A percentile compares a stretch with the other conserved stretches of the same genome.
phyloP scores from a whole-genome alignment of 1,140 invertebrate genomes.

The Drosophila malerkotliana region DNA sequence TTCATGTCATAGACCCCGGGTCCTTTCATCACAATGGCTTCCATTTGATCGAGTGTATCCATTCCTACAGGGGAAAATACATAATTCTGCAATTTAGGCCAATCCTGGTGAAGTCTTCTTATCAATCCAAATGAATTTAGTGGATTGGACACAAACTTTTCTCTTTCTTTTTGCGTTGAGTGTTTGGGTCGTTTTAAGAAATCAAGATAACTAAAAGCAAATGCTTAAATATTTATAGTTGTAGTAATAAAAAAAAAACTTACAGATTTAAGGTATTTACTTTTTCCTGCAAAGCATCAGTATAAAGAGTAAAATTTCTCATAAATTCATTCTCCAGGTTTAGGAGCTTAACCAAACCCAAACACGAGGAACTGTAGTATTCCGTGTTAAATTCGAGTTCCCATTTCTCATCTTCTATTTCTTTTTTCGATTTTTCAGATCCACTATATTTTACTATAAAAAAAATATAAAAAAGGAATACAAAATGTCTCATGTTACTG shows the following conservation, averaged over 20 bases:
- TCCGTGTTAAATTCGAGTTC: neutral
- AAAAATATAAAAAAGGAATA: neutral
- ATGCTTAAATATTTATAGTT: neutral
- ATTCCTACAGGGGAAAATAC: slow-evolving; percentile 13
- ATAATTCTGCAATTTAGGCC: slow-evolving; percentile 49
- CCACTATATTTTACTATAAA: neutral
- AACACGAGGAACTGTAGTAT: slow-evolving; percentile 32
- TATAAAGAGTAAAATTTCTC: slow-evolving; percentile 17
- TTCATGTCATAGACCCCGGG: slow-evolving; percentile 93
- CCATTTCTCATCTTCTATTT: neutral
- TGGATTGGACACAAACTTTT: slow-evolving; percentile 55
- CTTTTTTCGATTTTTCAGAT: neutral
- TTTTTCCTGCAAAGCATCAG: slow-evolving; percentile 35
- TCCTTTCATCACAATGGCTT: slow-evolving; percentile 88
- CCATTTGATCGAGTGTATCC: slow-evolving; percentile 86
- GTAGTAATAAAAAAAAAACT: neutral
- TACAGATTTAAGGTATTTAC: slow-evolving; percentile 34
- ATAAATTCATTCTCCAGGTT: slow-evolving; percentile 42
- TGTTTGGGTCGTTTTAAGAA: slow-evolving; percentile 86
- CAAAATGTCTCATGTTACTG: neutral
- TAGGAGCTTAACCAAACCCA: slow-evolving; percentile 19
- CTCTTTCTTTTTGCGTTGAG: slow-evolving; percentile 88
- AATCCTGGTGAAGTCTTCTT: slow-evolving; percentile 55
- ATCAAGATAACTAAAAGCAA: slow-evolving; percentile 21
- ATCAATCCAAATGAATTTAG: slow-evolving; percentile 58